Conservation (phyloP, 1,140 invertebrate genomes). For the Ctenoplectra terminalis region DNA sequence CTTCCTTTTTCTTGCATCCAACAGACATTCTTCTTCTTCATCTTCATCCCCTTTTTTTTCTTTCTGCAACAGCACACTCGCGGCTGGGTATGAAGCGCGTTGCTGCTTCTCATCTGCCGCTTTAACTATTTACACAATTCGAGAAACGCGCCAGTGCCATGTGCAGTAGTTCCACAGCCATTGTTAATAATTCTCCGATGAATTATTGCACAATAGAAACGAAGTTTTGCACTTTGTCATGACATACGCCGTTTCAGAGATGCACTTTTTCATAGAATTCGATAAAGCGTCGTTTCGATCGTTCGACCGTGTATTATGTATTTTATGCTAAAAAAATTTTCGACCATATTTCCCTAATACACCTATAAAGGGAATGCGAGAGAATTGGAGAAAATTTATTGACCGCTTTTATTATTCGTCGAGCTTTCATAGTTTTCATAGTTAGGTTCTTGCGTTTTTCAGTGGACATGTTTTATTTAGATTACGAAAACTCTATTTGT, state of each 20-base stretch:
- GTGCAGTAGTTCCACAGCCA: background rate
- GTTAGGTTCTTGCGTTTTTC: no score
- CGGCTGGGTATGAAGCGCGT: background rate
- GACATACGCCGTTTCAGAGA: background rate
- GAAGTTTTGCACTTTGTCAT: background rate
- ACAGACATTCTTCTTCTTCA: no score
- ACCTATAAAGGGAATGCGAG: background rate
- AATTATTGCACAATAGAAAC: background rate
- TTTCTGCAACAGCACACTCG: conserved; percentile 3
- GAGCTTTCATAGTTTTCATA: no score
- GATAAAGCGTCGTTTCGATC: background rate
- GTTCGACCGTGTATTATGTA: background rate
- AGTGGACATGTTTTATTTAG: no score
- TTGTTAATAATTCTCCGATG: no score
- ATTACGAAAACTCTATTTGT: no score
- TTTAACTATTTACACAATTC: background rate
- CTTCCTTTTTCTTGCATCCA: no score
- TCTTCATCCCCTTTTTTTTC: background rate
- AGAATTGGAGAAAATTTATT: background rate
- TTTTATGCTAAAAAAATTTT: background rate
- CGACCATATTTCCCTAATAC: background rate
- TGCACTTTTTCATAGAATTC: background rate
- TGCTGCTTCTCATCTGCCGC: background rate
- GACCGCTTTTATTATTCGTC: no score
- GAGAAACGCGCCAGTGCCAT: background rate